Base-by-base conservation (phyloP, 2,113 vertebrate genomes). In the Brachypodius melanocephalos region DNA sequence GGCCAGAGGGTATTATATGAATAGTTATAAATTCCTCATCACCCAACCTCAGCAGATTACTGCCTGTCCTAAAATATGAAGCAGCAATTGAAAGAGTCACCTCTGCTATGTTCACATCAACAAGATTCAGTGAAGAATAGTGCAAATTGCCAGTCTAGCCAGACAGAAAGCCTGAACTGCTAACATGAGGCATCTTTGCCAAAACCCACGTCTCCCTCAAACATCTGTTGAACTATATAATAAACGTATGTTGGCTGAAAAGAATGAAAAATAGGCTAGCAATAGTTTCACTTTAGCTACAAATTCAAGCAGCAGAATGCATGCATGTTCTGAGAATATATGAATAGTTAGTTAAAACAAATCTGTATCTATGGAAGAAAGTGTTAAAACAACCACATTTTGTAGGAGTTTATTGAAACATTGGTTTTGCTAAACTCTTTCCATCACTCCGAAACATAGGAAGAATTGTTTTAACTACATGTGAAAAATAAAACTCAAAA, bases 191-290 rank as follows among this genome's bases (percentile, higher is more conserved):
- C 5, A 22, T 18, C 74, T 79, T 12, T 65, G 45, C 65, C 62
- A 78, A 80, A 73, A 74, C 9, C 24, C 49, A 51, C 1, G 0
- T 14, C 79, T 18, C 22, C 43, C 62, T 76, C 28, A 59, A 17
- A 17, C 21, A 65, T 80, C 48, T 71, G 31, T 78, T 68, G 29
- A 31, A 42, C 61, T 71, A 26, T 12, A 80, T 2, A 2, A 52
- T 6, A 65, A 51, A 38, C 4, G 4, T 14, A n/a, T 0, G 0
- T 25, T 43, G 20, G 14, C 28, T 8, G 9, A 84, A 84, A 13
- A 75, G 24, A 71, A 63, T 71, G 26, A 82, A 48, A 80, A 73
- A 42, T 2, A 73, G 58, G 17, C 11, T 78, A 91, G 18, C 29
- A 67, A 16, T 55, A 81, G 38, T 74, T 66, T 55, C 55, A 78